phyloP scores from a whole-genome alignment of 1,140 invertebrate genomes.

The Drosophila varians region DNA sequence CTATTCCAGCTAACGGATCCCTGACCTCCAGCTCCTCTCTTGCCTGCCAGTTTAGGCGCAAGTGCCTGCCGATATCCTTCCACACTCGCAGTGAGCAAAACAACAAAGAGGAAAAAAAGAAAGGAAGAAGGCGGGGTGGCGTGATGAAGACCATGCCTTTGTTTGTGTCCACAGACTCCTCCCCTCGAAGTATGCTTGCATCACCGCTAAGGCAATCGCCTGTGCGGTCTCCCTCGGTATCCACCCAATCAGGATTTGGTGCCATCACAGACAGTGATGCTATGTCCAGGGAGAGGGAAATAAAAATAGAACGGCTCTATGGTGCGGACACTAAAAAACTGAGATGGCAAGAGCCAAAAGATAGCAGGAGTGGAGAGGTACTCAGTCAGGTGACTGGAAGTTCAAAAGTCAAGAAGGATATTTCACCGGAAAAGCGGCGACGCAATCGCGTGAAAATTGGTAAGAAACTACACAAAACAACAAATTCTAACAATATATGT shows the following conservation, averaged over 20 bases:
- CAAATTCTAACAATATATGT: too few species aligned
- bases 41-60: slow-evolving; percentile 47
- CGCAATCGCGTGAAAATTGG: slow-evolving; percentile 1
- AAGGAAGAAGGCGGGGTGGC: not conserved
- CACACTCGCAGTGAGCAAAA: slow-evolving; percentile 8
- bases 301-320: not conserved
- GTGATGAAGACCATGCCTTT: not conserved
- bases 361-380: not conserved
- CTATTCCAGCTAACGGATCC: slow-evolving; percentile 3
- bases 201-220: not conserved
- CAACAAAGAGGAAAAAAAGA: not conserved
- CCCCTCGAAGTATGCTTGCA: not conserved
- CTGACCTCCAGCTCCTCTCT: slow-evolving; percentile 54
- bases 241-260: not conserved
- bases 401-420: not conserved
- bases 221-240: not conserved
- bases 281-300: not conserved
- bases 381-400: slow-evolving; percentile 6
- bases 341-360: not conserved
- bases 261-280: not conserved
- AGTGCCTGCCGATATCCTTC: slow-evolving; percentile 41
- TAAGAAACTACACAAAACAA: slow-evolving; percentile 3
- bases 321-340: not conserved
- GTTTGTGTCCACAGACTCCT: not conserved
- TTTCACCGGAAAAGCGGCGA: not conserved